Percentiles rank a stretch among this genome's conserved stretches.
Evolutionary conservation across 2,113 vertebrate genomes (phyloP).

Genomic region (Ochotona princeps): DNA sequence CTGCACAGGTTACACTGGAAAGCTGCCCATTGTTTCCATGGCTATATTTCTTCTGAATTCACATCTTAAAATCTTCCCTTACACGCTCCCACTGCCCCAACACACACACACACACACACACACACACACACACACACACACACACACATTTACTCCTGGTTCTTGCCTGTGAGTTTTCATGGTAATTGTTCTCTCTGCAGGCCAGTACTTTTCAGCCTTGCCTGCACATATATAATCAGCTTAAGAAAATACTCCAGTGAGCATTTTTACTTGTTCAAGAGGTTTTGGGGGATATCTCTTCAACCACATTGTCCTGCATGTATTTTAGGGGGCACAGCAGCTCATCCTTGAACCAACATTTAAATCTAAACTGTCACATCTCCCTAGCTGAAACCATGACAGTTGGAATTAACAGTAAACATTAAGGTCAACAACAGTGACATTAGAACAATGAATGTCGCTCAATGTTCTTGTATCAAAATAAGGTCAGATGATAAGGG

Average conservation of each 20-base stretch:
- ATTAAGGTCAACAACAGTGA: slow-evolving; percentile 7
- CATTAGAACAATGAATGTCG: background rate
- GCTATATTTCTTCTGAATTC: background rate
- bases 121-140: background rate
- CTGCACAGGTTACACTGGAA: background rate
- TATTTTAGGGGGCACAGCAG: background rate
- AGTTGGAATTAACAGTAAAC: background rate
- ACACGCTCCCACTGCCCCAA: background rate
- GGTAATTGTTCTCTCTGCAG: background rate
- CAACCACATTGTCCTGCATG: too few species aligned
- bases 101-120: background rate
- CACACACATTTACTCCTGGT: background rate
- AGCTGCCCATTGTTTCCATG: background rate
- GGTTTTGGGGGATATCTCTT: background rate
- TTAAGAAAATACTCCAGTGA: background rate
- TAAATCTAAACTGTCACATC: slow-evolving; percentile 22
- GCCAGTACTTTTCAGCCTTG: background rate
- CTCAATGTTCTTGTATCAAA: background rate
- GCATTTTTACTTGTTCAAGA: background rate
- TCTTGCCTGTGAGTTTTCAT: background rate
- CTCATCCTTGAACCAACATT: slow-evolving; percentile 3
- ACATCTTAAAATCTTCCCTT: background rate
- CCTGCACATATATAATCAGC: background rate
- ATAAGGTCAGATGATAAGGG: slow-evolving; percentile 20
- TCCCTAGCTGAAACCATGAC: slow-evolving; percentile 40